Base-by-base conservation (phyloP, 2,888 invertebrate species). In the Malacosoma neustria region DNA sequence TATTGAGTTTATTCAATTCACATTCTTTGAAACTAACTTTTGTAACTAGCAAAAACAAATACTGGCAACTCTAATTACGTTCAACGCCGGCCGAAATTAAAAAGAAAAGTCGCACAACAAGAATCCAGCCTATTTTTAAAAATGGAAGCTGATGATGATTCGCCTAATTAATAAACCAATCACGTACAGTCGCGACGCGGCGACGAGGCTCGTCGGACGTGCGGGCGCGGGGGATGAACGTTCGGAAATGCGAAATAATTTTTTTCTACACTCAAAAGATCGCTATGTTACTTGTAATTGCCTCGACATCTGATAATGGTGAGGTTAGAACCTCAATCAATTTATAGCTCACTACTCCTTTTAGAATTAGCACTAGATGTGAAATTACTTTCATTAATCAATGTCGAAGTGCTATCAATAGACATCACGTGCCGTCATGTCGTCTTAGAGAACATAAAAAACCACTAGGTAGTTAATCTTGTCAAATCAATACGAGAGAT, bases 111-210 rank as follows among this genome's bases (percentile, higher is more conserved):
- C 66, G 61, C 74, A 73, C 72, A 70, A 69, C 63, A 84, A 82
- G 81, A 82, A 85, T 85, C 84, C 84, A 82, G 81, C 82, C 84
- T 85, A 85, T 85, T 84, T 84, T 85, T 82, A 79, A 85, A 85
- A 85, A 84, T 72, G 72, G 61, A 69, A 70, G 69, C 70, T 64
- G 68, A 61, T 59, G 82, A 82, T 84, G 82, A 85, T 82, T 84
- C 84, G 82, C 77, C 81, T 85, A 85, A 85, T 85, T 85, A 84
- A 84, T 84, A 85, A 85, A 81, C 85, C 85, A 85, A 85, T 85
- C 85, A 85, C 85, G 85, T 84, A 81, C 82, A 79, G 72, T 76
- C 77, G 81, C 76, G 85, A 80, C 82, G 81, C 84, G 84, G 81
- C 80, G 72, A 67, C 74, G 77, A 76, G 75, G 82, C 68, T 82